Evolutionary conservation across 2,888 invertebrate species (phyloP).

Genomic region (Neuroscelio doddi): DNA sequence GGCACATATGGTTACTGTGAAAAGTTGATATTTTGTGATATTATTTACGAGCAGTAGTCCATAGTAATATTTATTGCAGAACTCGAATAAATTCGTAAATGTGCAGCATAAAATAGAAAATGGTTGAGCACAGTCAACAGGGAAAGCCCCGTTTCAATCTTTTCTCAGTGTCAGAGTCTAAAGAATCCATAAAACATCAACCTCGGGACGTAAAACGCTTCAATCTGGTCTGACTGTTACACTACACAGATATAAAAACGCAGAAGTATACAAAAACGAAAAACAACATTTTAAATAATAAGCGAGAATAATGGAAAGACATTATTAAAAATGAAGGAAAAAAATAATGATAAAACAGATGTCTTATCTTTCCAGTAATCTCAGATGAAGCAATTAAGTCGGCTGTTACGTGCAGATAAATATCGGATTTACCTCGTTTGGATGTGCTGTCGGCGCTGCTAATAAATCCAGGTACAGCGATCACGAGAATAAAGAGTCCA

Average conservation of each 20-base stretch:
- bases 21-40: no score
- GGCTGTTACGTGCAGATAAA: slow-evolving; percentile 32
- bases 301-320: no score
- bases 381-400: slow-evolving; percentile 1
- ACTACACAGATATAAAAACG: slow-evolving; percentile 8
- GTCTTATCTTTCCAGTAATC: no score
- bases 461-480: slow-evolving; percentile 71
- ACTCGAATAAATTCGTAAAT: slow-evolving; percentile 19
- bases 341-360: no score
- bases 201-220: slow-evolving; percentile 6
- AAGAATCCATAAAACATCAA: slow-evolving; percentile 20
- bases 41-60: no score
- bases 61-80: no score
- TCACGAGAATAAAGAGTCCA: slow-evolving; percentile 71
- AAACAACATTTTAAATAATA: no score
- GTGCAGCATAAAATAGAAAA: background rate
- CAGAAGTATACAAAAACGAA: no score
- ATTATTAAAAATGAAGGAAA: no score
- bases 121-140: background rate
- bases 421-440: slow-evolving; percentile 65
- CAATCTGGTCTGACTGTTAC: background rate
- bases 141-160: background rate
- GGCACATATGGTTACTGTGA: no score
- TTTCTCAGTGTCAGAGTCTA: background rate
- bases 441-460: slow-evolving; percentile 68